phyloP scores from a whole-genome alignment of 2,888 invertebrate species.

The Limnephilus marmoratus region DNA sequence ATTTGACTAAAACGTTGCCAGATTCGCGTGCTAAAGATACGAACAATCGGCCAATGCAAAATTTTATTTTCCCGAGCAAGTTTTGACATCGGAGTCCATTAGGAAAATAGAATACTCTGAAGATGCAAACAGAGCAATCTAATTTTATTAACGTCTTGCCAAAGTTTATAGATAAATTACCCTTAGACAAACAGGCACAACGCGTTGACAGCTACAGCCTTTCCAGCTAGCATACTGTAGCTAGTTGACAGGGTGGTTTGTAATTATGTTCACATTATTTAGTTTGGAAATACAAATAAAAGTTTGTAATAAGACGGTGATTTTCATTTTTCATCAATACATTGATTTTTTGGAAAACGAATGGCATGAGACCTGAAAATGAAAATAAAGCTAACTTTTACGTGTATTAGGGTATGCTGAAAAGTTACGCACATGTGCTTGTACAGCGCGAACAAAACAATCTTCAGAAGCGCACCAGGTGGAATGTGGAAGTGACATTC shows the following conservation, averaged over 20 bases:
- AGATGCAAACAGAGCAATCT: slow-evolving; percentile 56
- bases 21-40: slow-evolving; percentile 6
- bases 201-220: slow-evolving; percentile 36
- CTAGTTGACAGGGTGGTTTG: not conserved
- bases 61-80: slow-evolving; percentile 21
- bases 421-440: too few relatives aligned
- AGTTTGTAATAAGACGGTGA: too few relatives aligned
- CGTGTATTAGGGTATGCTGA: too few relatives aligned
- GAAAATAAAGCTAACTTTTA: too few relatives aligned
- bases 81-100: slow-evolving; percentile 47
- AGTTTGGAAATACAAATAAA: too few relatives aligned
- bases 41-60: slow-evolving; percentile 28
- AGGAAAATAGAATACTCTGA: slow-evolving; percentile 51
- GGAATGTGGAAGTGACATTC: too few relatives aligned
- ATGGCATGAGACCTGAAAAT: too few relatives aligned
- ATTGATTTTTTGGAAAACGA: too few relatives aligned
- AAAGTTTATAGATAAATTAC: slow-evolving; percentile 60
- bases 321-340: too few relatives aligned
- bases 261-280: not conserved
- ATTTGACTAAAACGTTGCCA: not conserved
- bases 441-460: too few relatives aligned
- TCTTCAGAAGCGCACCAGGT: too few relatives aligned
- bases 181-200: slow-evolving; percentile 49
- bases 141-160: slow-evolving; percentile 57
- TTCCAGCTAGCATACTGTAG: slow-evolving; percentile 20